Evolutionary conservation across 2,797 vertebrate species (phyloP).

Genomic region (Spondyliosoma cantharus): DNA sequence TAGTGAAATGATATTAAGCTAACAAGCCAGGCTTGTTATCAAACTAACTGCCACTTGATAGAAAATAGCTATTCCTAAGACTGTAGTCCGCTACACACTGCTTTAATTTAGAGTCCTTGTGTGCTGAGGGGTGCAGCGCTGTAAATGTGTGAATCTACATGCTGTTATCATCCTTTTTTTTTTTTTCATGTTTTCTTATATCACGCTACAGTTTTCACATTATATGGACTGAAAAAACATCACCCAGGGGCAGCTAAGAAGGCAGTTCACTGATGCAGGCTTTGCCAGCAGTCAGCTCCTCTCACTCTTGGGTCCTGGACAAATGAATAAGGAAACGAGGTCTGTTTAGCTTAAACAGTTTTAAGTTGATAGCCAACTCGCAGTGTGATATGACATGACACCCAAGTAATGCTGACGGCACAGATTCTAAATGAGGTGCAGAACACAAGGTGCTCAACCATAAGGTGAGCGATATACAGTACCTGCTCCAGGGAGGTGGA

Average conservation of each 20-base stretch:
- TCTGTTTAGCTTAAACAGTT: conserved; percentile 49
- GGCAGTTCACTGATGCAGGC: not conserved
- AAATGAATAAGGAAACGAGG: conserved; percentile 44
- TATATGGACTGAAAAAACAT: conserved; percentile 20
- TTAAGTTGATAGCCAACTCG: conserved; percentile 49
- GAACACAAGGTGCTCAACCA: conserved; percentile 44
- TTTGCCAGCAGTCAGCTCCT: conserved; percentile 10
- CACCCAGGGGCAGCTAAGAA: not conserved
- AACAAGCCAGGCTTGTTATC: conserved; percentile 54
- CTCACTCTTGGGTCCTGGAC: conserved; percentile 12
- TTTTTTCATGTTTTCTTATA: conserved; percentile 33
- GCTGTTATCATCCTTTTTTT: not conserved
- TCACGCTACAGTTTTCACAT: conserved; percentile 10
- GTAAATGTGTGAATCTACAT: conserved; percentile 42
- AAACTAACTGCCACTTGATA: conserved; percentile 51
- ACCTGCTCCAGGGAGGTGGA: conserved; percentile 47
- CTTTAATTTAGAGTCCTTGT: conserved; percentile 48
- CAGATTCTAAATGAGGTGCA: conserved; percentile 65
- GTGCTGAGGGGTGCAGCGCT: conserved; percentile 21
- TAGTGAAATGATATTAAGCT: conserved; percentile 48
- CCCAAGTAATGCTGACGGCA: conserved; percentile 54
- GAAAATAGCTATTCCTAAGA: conserved; percentile 54
- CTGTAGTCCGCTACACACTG: conserved; percentile 22
- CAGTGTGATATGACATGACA: conserved; percentile 47
- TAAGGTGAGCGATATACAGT: conserved; percentile 50